Evolutionary conservation across 1,140 invertebrate genomes (phyloP).

Genomic region (Drosophila tsacasi): DNA sequence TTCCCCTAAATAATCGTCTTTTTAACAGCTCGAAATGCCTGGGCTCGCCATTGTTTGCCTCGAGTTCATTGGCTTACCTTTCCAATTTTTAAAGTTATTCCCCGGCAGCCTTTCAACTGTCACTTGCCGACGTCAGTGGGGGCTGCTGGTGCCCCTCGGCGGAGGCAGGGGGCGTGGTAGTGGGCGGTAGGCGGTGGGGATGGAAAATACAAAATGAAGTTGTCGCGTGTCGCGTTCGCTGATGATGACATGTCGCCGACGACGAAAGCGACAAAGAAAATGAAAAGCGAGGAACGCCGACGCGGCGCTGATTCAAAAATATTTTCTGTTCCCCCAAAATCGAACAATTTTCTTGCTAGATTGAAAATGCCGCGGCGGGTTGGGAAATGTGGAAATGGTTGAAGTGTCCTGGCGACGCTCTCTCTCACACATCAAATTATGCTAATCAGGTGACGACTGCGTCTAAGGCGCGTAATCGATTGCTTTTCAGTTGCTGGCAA

Average conservation of each 20-base stretch:
- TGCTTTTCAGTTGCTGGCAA: conserved; percentile 36
- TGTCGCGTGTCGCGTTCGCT: conserved; percentile 59
- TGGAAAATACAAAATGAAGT: conserved; percentile 61
- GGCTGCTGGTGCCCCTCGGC: too few species aligned
- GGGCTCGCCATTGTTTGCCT: conserved; percentile 12
- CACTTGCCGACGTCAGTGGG: conserved; percentile 20
- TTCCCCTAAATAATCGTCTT: not conserved
- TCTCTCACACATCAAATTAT: conserved; percentile 68
- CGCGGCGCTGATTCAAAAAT: conserved; percentile 57
- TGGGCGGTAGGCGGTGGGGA: not conserved
- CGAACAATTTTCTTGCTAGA: conserved; percentile 55
- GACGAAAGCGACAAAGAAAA: conserved; percentile 10
- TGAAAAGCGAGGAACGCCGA: not conserved
- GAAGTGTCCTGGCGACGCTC: conserved; percentile 19
- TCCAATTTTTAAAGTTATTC: conserved; percentile 33
- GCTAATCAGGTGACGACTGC: conserved; percentile 64
- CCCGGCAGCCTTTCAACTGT: conserved; percentile 51
- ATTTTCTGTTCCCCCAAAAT: conserved; percentile 50
- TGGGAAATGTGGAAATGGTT: conserved; percentile 21
- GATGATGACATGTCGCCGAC: conserved; percentile 63
- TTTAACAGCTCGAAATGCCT: not conserved
- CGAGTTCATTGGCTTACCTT: conserved; percentile 55
- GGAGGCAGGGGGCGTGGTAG: not conserved
- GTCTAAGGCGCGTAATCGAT: conserved; percentile 59
- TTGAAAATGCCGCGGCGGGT: conserved; percentile 41